Evolutionary conservation across 2,888 invertebrate genomes (phyloP).

Genomic region (Frankliniella fusca): DNA sequence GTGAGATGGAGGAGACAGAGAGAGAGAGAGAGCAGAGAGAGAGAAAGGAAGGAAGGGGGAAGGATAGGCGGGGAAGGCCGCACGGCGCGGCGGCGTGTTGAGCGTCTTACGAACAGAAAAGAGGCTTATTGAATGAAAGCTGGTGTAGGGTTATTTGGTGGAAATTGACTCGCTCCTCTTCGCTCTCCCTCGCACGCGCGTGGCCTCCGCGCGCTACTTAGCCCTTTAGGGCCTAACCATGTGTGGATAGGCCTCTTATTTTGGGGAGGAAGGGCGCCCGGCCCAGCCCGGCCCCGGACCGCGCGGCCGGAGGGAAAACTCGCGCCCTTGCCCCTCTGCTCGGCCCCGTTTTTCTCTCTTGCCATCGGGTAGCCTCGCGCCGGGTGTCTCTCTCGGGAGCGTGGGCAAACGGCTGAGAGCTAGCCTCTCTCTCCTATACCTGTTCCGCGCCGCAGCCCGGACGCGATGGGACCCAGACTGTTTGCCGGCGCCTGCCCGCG

Average conservation of each 20-base stretch:
- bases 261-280: neutral
- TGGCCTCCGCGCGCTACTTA: neutral
- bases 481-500: neutral
- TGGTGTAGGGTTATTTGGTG: conserved; percentile 24
- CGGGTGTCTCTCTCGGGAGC: neutral
- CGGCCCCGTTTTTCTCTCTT: too few relatives aligned
- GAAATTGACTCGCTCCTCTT: conserved; percentile 14
- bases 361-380: neutral
- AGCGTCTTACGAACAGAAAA: conserved; percentile 21
- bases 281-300: neutral
- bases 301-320: too few relatives aligned
- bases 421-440: neutral
- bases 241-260: conserved; percentile 15
- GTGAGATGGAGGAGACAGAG: neutral
- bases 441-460: neutral
- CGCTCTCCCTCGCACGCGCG: too few relatives aligned
- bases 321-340: too few relatives aligned
- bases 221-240: conserved; percentile 19
- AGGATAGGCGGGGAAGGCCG: neutral
- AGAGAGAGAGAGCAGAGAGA: neutral
- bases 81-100: neutral
- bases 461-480: neutral
- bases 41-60: neutral
- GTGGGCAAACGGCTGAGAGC: neutral
- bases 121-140: conserved; percentile 26